Base-by-base conservation (phyloP, 2,888 invertebrate genomes). In the Apantesis nais region DNA sequence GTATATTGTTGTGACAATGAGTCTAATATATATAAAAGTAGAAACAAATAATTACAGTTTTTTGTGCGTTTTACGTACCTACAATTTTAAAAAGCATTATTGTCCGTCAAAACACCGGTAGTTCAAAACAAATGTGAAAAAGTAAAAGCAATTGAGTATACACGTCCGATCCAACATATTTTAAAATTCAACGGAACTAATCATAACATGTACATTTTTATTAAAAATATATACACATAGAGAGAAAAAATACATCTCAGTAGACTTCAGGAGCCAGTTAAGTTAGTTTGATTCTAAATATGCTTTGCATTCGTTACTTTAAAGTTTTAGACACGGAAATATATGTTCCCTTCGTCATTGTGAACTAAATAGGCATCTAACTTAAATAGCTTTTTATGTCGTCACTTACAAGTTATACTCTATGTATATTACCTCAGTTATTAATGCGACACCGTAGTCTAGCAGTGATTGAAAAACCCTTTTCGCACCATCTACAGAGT, bases 391-490 rank as follows among this genome's bases (percentile, higher is more conserved):
- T 71, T 67, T 19, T 74, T 65, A 71, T 74, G 52, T 69, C 52
- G 60, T 25, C 62, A 67, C 52, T n/a, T 66, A 67, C 29, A 39
- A 68, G 9, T 22, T 22, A 9, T 22, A 48, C 1, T 48, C 7
- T 22, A 62, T 66, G 52, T 65, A 70, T 70, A 79, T 85, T 86
- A 93, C 93, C 81, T 90, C 93, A 73, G 88, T 87, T 73, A 96
- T 89, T 14, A 94, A 83, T 12, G 95, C 96, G 69, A 96, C 90
- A n/a, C 96, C 96, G 79, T 93, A 95, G 77, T 94, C 93, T 25
- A 95, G 86, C 8, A 96, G 87, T 25, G 95, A 95, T 74, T 93
- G 88, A 39, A 97, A 93, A 58, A 96, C 92, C 55, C 82, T 83
- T 72, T 85, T 91, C 0, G 95, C 89, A 11, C 93, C 94, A 11